Base-by-base conservation (phyloP, 2,888 invertebrate species). In the Athalia cordata region DNA sequence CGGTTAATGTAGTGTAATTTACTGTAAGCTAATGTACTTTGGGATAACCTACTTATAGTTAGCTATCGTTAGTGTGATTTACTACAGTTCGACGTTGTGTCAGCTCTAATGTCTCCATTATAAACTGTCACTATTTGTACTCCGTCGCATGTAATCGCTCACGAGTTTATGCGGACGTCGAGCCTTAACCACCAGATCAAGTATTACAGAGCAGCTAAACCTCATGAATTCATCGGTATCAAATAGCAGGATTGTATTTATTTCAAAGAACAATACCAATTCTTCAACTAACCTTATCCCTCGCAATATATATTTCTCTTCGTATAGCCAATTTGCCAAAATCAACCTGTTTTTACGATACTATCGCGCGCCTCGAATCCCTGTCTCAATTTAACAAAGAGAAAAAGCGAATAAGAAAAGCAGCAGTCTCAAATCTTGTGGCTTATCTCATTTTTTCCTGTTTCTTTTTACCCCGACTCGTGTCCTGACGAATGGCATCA, bases 401-500 rank as follows among this genome's bases (percentile, higher is more conserved):
- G 43, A 43, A 29, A 43, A 64, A 64, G 43, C 15, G 43, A 64
- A 64, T 29, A 43, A 5, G 15, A 64, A 15, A 29, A 11, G 5
- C n/a, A 59, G n/a, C 5, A 3, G 13, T 59, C 29, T 29, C 29
- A 11, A 59, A 11, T n/a, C 7, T 6, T 15, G 52, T 52, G 55
- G 68, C 52, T 68, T 68, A 55, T 52, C 68, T 13, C 55, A 43
- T 52, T 68, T 68, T 68, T 68, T 68, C 55, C 55, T 55, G 9
- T 55, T 55, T 55, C 55, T 55, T 61, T 15, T 61, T 5, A 3
- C 61, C 7, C 15, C 52, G 52, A 13, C 61, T 55, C 4, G 45
- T 9, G 29, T 55, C 55, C 13, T 72, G 72, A 72, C 72, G 72
- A 72, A 72, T 61, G 72, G 49, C 72, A 57, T 59, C 59, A 72